Percentiles rank a stretch among this genome's conserved stretches.
Evolutionary conservation across 1,140 invertebrate genomes (phyloP).

Genomic region (Amphibalanus amphitrite): DNA sequence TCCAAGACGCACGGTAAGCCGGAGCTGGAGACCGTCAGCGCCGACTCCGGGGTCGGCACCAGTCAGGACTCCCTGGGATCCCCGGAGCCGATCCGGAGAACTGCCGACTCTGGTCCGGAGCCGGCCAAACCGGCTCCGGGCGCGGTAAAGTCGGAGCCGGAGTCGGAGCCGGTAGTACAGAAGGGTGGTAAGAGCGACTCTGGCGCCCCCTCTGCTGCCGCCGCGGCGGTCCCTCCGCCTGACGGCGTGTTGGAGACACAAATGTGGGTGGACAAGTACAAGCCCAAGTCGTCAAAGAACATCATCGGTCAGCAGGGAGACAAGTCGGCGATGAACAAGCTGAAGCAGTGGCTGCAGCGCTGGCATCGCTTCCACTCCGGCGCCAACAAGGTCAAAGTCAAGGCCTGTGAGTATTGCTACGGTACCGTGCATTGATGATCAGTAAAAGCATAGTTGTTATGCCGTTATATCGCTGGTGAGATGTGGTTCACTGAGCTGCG

Average conservation of each 20-base stretch:
- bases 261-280: conserved; percentile 93
- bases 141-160: not conserved
- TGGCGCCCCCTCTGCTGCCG: too few relatives aligned
- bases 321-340: conserved; percentile 78
- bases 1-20: conserved; percentile 19
- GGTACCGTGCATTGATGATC: too few relatives aligned
- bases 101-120: not conserved
- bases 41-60: too few relatives aligned
- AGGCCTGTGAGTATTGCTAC: not conserved
- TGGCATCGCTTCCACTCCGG: conserved; percentile 70
- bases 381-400: conserved; percentile 33
- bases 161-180: not conserved
- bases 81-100: not conserved
- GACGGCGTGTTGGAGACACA: not conserved
- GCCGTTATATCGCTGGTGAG: too few relatives aligned
- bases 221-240: too few relatives aligned
- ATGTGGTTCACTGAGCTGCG: too few relatives aligned
- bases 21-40: not conserved
- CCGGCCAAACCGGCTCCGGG: not conserved
- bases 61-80: not conserved
- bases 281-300: conserved; percentile 63
- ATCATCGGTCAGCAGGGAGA: conserved; percentile 87
- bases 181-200: conserved; percentile 3
- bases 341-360: conserved; percentile 68
- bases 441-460: too few relatives aligned